These are phyloP conservation scores for Aphelenchoides bicaudatus DNA, from an alignment of 2,888 invertebrate genomes.

Conservation along the genomic window DNA sequence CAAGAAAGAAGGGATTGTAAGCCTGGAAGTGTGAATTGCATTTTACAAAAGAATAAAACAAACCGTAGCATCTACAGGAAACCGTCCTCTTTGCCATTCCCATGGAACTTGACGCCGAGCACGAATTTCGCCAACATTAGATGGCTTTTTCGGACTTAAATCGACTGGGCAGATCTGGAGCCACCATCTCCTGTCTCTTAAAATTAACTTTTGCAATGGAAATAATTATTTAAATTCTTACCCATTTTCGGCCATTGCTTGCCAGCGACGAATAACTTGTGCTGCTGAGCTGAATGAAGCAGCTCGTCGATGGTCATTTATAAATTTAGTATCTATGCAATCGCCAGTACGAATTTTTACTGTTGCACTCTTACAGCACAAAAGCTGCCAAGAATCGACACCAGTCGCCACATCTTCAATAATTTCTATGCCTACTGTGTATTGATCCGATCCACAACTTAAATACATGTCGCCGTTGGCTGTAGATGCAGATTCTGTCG, in stretches of 20 bases:
- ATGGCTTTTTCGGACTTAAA: slow-evolving; percentile 35
- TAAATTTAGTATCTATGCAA: slow-evolving; percentile 43
- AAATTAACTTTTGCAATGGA: slow-evolving; percentile 4
- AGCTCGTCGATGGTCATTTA: slow-evolving; percentile 40
- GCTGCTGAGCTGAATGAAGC: slow-evolving; percentile 42
- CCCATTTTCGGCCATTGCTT: slow-evolving; percentile 44
- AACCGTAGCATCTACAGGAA: slow-evolving; percentile 28
- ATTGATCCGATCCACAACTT: slow-evolving; percentile 43
- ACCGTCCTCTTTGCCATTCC: slow-evolving; percentile 40
- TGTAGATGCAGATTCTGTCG: slow-evolving; percentile 43
- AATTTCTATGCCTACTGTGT: slow-evolving; percentile 44
- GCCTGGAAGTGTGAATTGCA: slow-evolving; percentile 22
- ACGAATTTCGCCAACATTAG: slow-evolving; percentile 32
- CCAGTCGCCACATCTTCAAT: slow-evolving; percentile 32
- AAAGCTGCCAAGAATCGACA: slow-evolving; percentile 41
- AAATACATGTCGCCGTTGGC: slow-evolving; percentile 44
- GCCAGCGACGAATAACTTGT: slow-evolving; percentile 41
- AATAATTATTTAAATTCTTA: slow-evolving; percentile 19
- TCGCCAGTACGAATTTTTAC: slow-evolving; percentile 33
- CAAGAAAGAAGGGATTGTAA: slow-evolving; percentile 38
- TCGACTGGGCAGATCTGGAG: slow-evolving; percentile 42
- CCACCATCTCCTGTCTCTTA: slow-evolving; percentile 42
- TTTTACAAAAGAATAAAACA: background rate
- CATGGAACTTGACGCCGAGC: slow-evolving; percentile 39
- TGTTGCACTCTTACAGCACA: slow-evolving; percentile 36